Evolutionary conservation across 2,888 invertebrate genomes (phyloP).

Genomic region (Apodemia hepburni): DNA sequence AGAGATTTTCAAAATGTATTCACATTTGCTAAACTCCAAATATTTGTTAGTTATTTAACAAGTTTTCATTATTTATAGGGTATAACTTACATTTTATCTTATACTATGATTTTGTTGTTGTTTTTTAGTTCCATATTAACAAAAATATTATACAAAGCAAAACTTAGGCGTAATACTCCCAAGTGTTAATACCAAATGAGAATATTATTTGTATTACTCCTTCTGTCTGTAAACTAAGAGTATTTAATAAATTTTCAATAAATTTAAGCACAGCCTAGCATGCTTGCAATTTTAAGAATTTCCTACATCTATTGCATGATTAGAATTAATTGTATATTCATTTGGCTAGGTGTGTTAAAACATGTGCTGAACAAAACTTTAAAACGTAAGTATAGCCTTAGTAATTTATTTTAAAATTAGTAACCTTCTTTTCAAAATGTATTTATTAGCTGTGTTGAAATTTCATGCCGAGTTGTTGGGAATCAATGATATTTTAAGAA

Average conservation of each 20-base stretch:
- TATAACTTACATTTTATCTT: too few species aligned
- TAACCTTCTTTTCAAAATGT: not conserved
- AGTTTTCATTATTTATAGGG: too few species aligned
- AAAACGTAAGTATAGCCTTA: conserved; percentile 59
- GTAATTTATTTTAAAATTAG: not conserved
- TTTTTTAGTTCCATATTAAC: too few species aligned
- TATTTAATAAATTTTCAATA: not conserved
- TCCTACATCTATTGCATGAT: conserved; percentile 41
- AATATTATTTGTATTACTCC: not conserved
- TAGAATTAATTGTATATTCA: conserved; percentile 62
- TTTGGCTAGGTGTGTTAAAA: conserved; percentile 73
- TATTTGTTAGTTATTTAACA: too few species aligned
- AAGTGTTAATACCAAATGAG: too few species aligned
- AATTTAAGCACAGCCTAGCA: not conserved
- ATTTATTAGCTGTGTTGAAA: conserved; percentile 2
- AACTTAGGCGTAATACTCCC: too few species aligned
- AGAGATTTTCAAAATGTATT: too few species aligned
- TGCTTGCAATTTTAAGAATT: conserved; percentile 18
- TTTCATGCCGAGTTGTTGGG: not conserved
- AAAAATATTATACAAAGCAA: too few species aligned
- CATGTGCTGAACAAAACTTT: conserved; percentile 75
- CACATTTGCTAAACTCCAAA: too few species aligned
- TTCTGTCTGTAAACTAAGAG: not conserved
- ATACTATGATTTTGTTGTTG: too few species aligned
- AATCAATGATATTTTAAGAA: too few species aligned